Conservation (phyloP, 2,888 invertebrate genomes). For the Poecilobothrus nobilitatus region DNA sequence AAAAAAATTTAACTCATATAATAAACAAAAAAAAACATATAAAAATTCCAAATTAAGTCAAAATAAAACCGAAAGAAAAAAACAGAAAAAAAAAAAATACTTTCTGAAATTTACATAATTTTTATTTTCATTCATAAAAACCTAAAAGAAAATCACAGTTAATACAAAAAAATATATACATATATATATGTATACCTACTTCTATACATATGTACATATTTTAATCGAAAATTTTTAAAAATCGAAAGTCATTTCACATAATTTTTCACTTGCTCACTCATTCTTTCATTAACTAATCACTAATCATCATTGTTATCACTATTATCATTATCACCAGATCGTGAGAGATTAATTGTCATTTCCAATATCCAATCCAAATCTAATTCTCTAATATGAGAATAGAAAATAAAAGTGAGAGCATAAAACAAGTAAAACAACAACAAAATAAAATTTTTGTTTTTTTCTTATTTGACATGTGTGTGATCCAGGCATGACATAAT, state of each 20-base stretch:
- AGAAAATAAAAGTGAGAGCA: neutral
- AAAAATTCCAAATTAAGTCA: neutral
- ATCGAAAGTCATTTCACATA: constrained; percentile 1
- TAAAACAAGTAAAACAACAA: no score
- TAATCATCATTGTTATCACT: no score
- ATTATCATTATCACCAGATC: no score
- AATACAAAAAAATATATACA: neutral
- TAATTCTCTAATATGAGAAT: no score
- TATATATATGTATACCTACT: no score
- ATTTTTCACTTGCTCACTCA: neutral
- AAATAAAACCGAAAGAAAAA: neutral
- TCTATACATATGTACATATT: no score
- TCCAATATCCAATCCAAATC: no score
- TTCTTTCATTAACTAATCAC: neutral
- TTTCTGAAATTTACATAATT: constrained; percentile 4
- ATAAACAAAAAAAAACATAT: neutral
- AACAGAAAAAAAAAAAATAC: neutral
- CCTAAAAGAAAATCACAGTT: neutral
- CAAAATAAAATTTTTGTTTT: no score
- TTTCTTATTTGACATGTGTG: neutral
- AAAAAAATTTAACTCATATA: neutral
- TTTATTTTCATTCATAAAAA: constrained; percentile 5
- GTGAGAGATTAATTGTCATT: no score
- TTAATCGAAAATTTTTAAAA: neutral
- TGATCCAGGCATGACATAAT: neutral